phyloP scores from a whole-genome alignment of 2,113 vertebrate species.

The Plectropomus leopardus region DNA sequence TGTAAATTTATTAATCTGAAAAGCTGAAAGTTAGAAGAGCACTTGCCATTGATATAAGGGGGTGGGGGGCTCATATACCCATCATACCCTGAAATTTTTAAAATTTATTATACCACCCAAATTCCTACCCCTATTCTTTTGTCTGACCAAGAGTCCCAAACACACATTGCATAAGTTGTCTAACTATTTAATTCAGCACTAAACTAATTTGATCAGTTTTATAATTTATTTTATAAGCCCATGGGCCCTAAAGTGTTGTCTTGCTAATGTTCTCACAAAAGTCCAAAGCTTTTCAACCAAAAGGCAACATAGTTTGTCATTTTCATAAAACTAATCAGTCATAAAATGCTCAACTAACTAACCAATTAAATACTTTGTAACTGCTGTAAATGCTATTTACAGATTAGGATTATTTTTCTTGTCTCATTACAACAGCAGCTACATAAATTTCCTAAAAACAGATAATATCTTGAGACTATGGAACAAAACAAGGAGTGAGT shows the following conservation, averaged over 20 bases:
- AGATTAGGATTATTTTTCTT: not conserved
- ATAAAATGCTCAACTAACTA: not conserved
- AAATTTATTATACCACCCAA: too few species aligned
- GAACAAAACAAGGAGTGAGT: not conserved
- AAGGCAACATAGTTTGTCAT: too few species aligned
- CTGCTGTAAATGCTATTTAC: not conserved
- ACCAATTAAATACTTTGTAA: not conserved
- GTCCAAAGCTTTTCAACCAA: too few species aligned
- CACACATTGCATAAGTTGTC: not conserved
- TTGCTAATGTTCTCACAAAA: not conserved
- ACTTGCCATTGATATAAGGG: too few species aligned
- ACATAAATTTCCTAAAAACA: not conserved
- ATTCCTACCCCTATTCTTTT: too few species aligned
- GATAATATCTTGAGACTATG: not conserved
- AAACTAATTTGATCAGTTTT: not conserved
- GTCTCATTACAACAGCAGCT: not conserved
- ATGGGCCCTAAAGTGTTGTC: not conserved
- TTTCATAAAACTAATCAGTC: not conserved
- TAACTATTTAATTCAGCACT: not conserved
- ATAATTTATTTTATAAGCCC: not conserved
- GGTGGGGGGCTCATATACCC: too few species aligned
- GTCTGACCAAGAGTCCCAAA: not conserved
- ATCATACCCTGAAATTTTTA: too few species aligned
- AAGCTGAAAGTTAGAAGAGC: too few species aligned
- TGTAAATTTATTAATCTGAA: too few species aligned